phyloP scores from a whole-genome alignment of 2,113 vertebrate species.

The Equus quagga region DNA sequence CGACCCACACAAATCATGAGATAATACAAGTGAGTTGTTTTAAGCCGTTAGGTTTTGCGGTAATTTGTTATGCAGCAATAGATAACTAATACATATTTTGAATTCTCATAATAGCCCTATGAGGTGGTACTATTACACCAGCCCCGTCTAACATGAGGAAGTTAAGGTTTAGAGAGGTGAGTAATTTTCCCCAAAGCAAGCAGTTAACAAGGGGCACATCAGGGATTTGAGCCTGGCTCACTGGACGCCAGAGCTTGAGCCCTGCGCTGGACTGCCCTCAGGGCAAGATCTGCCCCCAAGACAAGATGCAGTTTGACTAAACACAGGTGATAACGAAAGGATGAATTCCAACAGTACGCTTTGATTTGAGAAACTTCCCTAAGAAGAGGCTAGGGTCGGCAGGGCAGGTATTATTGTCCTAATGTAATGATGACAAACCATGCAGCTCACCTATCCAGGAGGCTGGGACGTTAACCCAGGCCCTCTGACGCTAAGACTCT shows the following conservation, averaged over 20 bases:
- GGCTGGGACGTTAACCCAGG: neutral
- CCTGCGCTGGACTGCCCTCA: neutral
- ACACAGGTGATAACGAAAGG: neutral
- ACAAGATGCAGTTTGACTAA: neutral
- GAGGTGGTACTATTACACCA: neutral
- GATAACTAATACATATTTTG: neutral
- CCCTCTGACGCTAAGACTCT: neutral
- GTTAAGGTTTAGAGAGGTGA: neutral
- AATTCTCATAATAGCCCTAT: neutral
- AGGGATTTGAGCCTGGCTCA: neutral
- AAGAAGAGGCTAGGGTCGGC: neutral
- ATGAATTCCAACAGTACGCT: neutral
- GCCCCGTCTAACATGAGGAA: neutral
- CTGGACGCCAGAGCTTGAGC: neutral
- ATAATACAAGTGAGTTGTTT: neutral
- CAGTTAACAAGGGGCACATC: neutral
- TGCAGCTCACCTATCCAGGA: neutral
- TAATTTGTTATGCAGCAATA: neutral
- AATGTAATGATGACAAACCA: neutral
- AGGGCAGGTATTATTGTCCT: neutral
- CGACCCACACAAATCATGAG: neutral
- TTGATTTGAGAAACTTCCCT: neutral
- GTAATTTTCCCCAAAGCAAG: conserved; percentile 5
- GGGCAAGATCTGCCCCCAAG: neutral
- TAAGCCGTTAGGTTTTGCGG: neutral